A percentile compares a stretch with the other conserved stretches of the same genome.
phyloP scores from a whole-genome alignment of 2,113 vertebrate genomes.

The Paramormyrops kingsleyae region DNA sequence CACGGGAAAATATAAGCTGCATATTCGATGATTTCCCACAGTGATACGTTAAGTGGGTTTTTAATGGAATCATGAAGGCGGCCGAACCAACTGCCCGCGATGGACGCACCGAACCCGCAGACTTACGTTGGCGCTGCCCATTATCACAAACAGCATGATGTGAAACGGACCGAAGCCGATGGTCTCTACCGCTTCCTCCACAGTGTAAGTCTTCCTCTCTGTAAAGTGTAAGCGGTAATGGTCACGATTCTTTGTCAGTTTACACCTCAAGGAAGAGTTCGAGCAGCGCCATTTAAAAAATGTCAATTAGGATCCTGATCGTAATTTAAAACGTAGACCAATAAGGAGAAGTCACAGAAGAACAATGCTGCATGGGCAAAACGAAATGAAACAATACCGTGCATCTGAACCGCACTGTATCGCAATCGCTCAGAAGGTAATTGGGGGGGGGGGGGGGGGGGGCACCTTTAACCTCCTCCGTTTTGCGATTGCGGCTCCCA shows the following conservation, averaged over 20 bases:
- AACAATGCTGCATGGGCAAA: too few species aligned
- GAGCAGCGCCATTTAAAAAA: neutral
- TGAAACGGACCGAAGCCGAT: slow-evolving; percentile 90
- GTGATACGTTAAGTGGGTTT: neutral
- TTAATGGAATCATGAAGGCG: neutral
- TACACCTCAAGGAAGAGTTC: slow-evolving; percentile 4
- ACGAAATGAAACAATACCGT: neutral
- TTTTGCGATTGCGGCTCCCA: neutral
- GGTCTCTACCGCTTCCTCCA: slow-evolving; percentile 84
- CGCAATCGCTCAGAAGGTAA: neutral
- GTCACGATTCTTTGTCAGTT: neutral
- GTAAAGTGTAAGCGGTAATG: slow-evolving; percentile 5
- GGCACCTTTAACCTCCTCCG: neutral
- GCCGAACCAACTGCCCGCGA: neutral
- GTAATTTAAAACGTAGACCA: neutral
- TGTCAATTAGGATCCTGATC: neutral
- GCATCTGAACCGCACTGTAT: neutral
- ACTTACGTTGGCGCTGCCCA: slow-evolving; percentile 85
- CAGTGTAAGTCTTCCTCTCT: slow-evolving; percentile 70
- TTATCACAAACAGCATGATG: slow-evolving; percentile 78
- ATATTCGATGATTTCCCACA: neutral
- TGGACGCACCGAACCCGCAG: neutral
- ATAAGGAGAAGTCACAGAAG: neutral
- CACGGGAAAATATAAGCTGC: neutral
- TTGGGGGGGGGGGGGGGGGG: neutral